A percentile compares a stretch with the other conserved stretches of the same genome.
Conservation (phyloP, 2,888 invertebrate genomes). For the Bombylius major region DNA sequence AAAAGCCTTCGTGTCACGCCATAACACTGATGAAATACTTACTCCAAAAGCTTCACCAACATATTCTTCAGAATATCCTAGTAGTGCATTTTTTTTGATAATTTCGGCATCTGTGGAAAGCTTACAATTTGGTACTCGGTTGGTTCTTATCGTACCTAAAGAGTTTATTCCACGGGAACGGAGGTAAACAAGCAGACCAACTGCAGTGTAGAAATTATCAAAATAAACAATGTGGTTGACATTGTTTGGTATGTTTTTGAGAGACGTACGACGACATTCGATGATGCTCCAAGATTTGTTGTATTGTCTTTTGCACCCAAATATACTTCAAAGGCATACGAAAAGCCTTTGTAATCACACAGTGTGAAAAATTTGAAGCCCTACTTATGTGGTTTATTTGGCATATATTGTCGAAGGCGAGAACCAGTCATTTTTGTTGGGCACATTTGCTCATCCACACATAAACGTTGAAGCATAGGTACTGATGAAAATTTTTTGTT, state of each 20-base stretch:
- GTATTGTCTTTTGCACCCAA: constrained; percentile 14
- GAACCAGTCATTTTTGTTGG: constrained; percentile 11
- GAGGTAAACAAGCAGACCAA: constrained; percentile 7
- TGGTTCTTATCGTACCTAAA: not conserved
- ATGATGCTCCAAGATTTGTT: constrained; percentile 14
- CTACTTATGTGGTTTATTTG: constrained; percentile 15
- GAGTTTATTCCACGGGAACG: constrained; percentile 4
- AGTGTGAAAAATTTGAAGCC: constrained; percentile 9
- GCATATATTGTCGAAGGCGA: constrained; percentile 16
- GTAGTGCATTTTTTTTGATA: no score
- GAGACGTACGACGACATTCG: constrained; percentile 14
- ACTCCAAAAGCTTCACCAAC: not conserved
- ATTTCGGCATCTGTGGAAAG: not conserved
- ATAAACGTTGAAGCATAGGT: constrained; percentile 13
- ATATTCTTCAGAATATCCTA: not conserved
- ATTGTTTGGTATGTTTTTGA: not conserved
- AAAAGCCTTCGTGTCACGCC: not conserved
- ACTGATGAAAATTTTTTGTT: constrained; percentile 11
- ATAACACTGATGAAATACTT: not conserved
- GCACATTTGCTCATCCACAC: constrained; percentile 18
- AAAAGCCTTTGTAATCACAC: constrained; percentile 14
- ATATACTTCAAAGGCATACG: constrained; percentile 15
- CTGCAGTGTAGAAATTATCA: constrained; percentile 2
- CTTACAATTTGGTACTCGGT: constrained; percentile 1
- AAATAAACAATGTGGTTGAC: constrained; percentile 4